These are phyloP conservation scores for Sinocyclocheilus maitianheensis DNA, from an alignment of 2,113 vertebrate genomes.

Conservation along the genomic window DNA sequence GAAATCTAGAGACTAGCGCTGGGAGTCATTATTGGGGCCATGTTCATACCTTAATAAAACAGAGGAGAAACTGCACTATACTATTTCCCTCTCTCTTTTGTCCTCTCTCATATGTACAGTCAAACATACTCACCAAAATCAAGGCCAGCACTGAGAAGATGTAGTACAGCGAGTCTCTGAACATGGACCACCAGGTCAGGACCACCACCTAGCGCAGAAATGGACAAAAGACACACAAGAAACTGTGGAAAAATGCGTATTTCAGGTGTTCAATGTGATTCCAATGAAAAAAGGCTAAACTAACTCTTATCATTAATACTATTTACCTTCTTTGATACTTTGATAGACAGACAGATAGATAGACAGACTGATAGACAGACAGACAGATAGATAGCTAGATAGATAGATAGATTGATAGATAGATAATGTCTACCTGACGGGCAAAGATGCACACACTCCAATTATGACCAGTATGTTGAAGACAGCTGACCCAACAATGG, in stretches of 20 bases:
- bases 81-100: not conserved
- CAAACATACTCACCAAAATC: conserved; percentile 70
- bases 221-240: not conserved
- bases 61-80: not conserved
- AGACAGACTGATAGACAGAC: no score
- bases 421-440: conserved; percentile 67
- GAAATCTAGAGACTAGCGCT: not conserved
- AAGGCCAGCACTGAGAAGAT: conserved; percentile 76
- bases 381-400: not conserved
- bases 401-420: no score
- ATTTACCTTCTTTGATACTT: not conserved
- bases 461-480: conserved; percentile 82
- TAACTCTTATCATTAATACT: not conserved
- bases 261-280: not conserved
- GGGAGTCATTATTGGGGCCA: not conserved
- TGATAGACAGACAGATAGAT: not conserved
- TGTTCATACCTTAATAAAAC: not conserved
- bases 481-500: conserved; percentile 79
- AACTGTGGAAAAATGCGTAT: not conserved
- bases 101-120: not conserved
- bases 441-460: conserved; percentile 78
- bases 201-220: conserved; percentile 64
- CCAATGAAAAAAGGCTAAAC: not conserved
- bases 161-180: conserved; percentile 77
- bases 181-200: conserved; percentile 79